Evolutionary conservation across 2,888 invertebrate genomes (phyloP), one percentile per base, ranked within the genome.

Genomic region (Coelinius sp.): DNA sequence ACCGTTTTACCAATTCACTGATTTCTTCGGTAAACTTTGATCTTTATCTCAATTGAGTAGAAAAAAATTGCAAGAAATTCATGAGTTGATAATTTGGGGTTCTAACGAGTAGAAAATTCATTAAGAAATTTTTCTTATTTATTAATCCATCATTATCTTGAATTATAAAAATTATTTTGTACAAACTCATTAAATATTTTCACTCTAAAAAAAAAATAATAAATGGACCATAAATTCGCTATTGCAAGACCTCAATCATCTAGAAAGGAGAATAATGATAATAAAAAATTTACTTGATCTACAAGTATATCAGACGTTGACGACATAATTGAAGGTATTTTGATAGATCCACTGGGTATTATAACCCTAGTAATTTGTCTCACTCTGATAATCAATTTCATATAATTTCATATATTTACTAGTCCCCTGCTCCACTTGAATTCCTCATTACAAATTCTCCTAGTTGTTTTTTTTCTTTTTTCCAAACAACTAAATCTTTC

Each of bases 311-410:
- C 20, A 49, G 46, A 49, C 46, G 46, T 49, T 49, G 46, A 49
- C 46, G 46, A 49, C 17, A 8, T 49, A 49, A 49, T 49, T 49
- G 20, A 20, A 17, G 20, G 46, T 41, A 38, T 8, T 49, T 49
- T 20, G 46, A 20, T 20, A 17, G 20, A 20, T 10, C 17, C 17
- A 17, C 2, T 20, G 46, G 17, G 46, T 8, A 20, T 49, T 49
- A 49, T 20, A 49, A 17, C 17, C 8, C 14, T 35, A 35, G 8
- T 24, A 53, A 65, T 70, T 70, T 65, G 53, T 56, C 41, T 27
- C 41, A 49, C 25, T 53, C 70, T 70, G 52, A 6, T 70, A 53
- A 53, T 44, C 52, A 20, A 52, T 38, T 65, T 41, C 35, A 38
- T 31, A 67, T 53, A 67, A 14, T n/a, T n/a, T n/a, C 10, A 53